Conservation (phyloP, 2,113 vertebrate species). For the Dipodomys merriami region DNA sequence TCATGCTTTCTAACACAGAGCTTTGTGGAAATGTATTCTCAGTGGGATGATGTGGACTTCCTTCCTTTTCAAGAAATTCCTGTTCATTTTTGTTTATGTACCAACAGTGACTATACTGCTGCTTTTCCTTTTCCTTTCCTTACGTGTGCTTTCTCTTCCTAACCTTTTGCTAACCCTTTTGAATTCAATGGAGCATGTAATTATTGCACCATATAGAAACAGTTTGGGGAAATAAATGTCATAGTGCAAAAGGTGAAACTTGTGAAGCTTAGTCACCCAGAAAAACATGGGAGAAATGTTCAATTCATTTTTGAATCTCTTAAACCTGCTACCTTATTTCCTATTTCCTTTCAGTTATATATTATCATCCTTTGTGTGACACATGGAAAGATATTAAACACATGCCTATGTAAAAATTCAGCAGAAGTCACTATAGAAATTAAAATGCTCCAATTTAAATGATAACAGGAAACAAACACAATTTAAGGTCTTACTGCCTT, state of each 20-base stretch:
- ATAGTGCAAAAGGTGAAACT: slow-evolving; percentile 61
- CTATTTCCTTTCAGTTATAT: slow-evolving; percentile 29
- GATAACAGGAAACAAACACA: slow-evolving; percentile 44
- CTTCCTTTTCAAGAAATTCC: slow-evolving; percentile 32
- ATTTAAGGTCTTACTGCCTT: slow-evolving; percentile 51
- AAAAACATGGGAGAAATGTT: slow-evolving; percentile 66
- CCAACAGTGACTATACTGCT: slow-evolving; percentile 34
- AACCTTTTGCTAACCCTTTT: slow-evolving; percentile 68
- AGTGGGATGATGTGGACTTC: neutral
- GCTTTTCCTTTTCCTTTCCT: slow-evolving; percentile 52
- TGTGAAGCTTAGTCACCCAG: slow-evolving; percentile 71
- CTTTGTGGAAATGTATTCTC: slow-evolving; percentile 18
- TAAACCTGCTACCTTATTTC: neutral
- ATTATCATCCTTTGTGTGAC: slow-evolving; percentile 57
- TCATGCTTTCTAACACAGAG: neutral
- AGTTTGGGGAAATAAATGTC: slow-evolving; percentile 66
- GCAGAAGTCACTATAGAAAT: slow-evolving; percentile 51
- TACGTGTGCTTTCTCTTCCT: slow-evolving; percentile 51
- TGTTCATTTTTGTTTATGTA: slow-evolving; percentile 56
- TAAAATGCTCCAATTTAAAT: slow-evolving; percentile 64
- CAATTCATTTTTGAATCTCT: slow-evolving; percentile 71
- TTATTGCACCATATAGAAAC: slow-evolving; percentile 79
- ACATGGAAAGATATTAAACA: slow-evolving; percentile 54
- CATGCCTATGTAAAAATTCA: slow-evolving; percentile 29
- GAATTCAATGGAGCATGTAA: slow-evolving; percentile 71